Conservation (phyloP, 1,140 invertebrate genomes). For the Meloidogyne chitwoodi region DNA sequence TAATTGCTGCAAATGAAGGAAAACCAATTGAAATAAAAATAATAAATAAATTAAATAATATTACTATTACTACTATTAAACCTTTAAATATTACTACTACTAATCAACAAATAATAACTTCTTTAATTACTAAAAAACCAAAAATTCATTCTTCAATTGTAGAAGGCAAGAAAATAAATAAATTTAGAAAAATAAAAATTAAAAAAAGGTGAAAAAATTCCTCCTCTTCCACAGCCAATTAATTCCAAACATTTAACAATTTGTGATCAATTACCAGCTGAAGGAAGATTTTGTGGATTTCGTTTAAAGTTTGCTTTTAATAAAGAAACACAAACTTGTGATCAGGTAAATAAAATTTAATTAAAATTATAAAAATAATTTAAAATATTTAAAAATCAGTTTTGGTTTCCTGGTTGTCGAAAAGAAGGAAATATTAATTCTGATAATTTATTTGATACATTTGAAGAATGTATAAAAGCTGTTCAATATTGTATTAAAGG, state of each 20-base stretch:
- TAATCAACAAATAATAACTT: not conserved
- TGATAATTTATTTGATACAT: slow-evolving; percentile 51
- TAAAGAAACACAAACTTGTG: slow-evolving; percentile 41
- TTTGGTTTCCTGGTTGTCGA: slow-evolving; percentile 57
- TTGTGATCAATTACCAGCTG: slow-evolving; percentile 45
- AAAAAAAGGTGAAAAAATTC: not conserved
- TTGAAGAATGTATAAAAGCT: slow-evolving; percentile 36
- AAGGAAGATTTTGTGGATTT: slow-evolving; percentile 53
- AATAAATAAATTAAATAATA: not conserved
- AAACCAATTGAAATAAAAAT: not conserved
- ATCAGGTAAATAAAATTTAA: slow-evolving; percentile 37
- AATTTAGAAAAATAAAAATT: not conserved
- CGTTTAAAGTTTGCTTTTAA: slow-evolving; percentile 51
- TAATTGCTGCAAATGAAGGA: slow-evolving; percentile 59
- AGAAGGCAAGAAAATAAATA: not conserved
- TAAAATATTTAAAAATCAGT: slow-evolving; percentile 31
- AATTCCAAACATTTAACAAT: slow-evolving; percentile 9
- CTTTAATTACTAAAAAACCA: not conserved
- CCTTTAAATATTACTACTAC: not conserved
- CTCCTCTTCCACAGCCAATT: not conserved
- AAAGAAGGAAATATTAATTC: slow-evolving; percentile 49
- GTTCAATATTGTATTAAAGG: slow-evolving; percentile 34
- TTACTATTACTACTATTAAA: not conserved
- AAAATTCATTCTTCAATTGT: not conserved
- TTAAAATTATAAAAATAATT: no score